A percentile compares a stretch with the other conserved stretches of the same genome.
Conservation (phyloP, 2,113 vertebrate genomes). For the Leucoraja erinaceus region DNA sequence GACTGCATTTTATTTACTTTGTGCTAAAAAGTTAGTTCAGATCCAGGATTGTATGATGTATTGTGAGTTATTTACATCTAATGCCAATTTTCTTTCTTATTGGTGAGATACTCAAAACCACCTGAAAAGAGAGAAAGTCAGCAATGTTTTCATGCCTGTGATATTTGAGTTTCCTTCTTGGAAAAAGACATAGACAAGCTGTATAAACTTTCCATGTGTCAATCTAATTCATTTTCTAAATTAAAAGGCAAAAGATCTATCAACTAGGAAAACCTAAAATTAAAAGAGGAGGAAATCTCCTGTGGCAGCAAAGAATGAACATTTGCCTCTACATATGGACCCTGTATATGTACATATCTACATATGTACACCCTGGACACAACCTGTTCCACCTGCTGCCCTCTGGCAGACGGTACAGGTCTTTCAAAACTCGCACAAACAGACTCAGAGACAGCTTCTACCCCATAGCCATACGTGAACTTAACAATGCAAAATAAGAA, state of each 20-base stretch:
- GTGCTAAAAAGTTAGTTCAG: neutral
- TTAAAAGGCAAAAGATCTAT: neutral
- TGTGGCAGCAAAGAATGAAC: too few species aligned
- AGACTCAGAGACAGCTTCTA: too few species aligned
- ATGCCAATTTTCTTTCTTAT: neutral
- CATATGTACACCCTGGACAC: too few species aligned
- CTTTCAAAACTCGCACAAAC: too few species aligned
- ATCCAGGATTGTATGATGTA: neutral
- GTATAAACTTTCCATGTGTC: neutral
- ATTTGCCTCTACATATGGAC: too few species aligned
- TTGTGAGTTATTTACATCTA: neutral
- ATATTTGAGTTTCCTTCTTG: neutral
- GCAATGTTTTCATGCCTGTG: neutral
- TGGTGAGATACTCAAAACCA: neutral
- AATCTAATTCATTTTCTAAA: neutral
- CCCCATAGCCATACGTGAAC: too few species aligned
- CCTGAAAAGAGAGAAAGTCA: neutral
- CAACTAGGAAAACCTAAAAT: too few species aligned
- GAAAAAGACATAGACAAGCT: neutral
- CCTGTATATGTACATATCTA: too few species aligned
- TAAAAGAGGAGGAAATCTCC: too few species aligned
- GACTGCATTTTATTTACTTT: neutral
- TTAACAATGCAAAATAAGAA: too few species aligned
- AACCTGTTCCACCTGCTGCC: too few species aligned
- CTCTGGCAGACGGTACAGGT: too few species aligned